phyloP scores from a whole-genome alignment of 2,888 invertebrate species.

The Teinopalpus imperialis region DNA sequence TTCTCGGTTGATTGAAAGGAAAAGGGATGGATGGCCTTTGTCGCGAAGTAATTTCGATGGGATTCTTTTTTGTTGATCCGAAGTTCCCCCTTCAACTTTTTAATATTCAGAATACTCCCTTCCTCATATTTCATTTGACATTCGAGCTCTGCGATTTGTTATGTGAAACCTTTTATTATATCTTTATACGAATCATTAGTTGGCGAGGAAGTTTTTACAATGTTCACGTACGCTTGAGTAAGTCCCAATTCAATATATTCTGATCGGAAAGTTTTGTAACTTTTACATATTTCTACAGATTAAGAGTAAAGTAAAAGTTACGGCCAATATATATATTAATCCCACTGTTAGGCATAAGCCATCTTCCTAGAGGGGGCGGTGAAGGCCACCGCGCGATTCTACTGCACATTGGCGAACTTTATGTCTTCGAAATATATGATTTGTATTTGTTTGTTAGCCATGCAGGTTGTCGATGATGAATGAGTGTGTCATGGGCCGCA shows the following conservation, averaged over 20 bases:
- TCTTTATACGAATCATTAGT: background rate
- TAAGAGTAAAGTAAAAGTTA: too few species aligned
- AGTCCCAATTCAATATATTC: background rate
- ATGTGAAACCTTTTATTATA: background rate
- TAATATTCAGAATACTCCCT: background rate
- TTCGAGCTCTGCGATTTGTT: background rate
- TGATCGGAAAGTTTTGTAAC: too few species aligned
- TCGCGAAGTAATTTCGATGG: background rate
- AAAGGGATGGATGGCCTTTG: constrained; percentile 8
- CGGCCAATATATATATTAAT: too few species aligned
- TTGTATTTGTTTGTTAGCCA: too few species aligned
- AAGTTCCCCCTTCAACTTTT: constrained; percentile 3
- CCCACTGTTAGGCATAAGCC: too few species aligned
- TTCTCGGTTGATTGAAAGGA: constrained; percentile 14
- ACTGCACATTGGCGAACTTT: too few species aligned
- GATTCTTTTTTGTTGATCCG: background rate
- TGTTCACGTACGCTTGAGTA: background rate
- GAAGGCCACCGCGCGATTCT: too few species aligned
- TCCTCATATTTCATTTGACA: background rate
- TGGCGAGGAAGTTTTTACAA: background rate
- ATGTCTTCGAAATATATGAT: too few species aligned
- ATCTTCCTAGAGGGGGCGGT: too few species aligned
- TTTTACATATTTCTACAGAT: too few species aligned
- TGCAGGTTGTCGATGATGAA: too few species aligned
- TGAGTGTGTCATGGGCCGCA: too few species aligned